These are phyloP conservation scores for Lycia hirtaria DNA, from an alignment of 2,888 invertebrate genomes.

Conservation along the genomic window DNA sequence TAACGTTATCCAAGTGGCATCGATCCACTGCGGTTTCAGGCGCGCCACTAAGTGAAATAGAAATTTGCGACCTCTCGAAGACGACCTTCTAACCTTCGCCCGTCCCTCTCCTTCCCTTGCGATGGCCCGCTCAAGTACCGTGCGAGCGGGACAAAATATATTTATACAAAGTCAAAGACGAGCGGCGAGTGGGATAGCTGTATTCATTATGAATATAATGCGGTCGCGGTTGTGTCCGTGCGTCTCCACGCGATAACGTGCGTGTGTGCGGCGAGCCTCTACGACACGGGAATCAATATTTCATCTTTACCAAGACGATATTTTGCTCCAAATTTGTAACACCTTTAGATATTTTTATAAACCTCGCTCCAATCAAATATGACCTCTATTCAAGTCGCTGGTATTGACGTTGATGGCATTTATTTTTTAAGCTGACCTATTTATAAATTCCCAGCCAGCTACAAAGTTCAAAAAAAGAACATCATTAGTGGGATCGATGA, in stretches of 20 bases:
- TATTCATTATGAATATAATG: slow-evolving; percentile 86
- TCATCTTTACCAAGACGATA: slow-evolving; percentile 69
- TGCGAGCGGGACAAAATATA: slow-evolving; percentile 79
- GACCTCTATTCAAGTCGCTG: not conserved
- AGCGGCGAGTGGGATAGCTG: slow-evolving; percentile 82
- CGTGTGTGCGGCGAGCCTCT: slow-evolving; percentile 75
- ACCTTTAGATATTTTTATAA: slow-evolving; percentile 11
- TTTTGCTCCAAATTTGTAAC: slow-evolving; percentile 31
- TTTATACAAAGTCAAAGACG: slow-evolving; percentile 85
- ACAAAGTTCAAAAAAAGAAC: slow-evolving; percentile 66
- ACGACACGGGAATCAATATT: slow-evolving; percentile 80
- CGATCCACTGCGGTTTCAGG: slow-evolving; percentile 79
- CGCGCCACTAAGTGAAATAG: slow-evolving; percentile 84
- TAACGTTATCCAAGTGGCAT: slow-evolving; percentile 64
- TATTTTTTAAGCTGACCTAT: not conserved
- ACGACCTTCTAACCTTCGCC: slow-evolving; percentile 79
- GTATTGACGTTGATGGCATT: not conserved
- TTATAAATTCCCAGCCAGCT: not conserved
- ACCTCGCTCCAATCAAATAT: not conserved
- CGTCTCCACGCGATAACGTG: slow-evolving; percentile 63
- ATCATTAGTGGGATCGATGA: slow-evolving; percentile 74
- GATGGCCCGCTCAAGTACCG: slow-evolving; percentile 68
- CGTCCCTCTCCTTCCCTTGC: slow-evolving; percentile 72
- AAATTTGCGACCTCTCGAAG: slow-evolving; percentile 84
- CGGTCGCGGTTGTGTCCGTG: slow-evolving; percentile 81